Evolutionary conservation across 2,113 vertebrate species (phyloP), one percentile per base, ranked within the genome.

Genomic region (Elephantulus edwardii): DNA sequence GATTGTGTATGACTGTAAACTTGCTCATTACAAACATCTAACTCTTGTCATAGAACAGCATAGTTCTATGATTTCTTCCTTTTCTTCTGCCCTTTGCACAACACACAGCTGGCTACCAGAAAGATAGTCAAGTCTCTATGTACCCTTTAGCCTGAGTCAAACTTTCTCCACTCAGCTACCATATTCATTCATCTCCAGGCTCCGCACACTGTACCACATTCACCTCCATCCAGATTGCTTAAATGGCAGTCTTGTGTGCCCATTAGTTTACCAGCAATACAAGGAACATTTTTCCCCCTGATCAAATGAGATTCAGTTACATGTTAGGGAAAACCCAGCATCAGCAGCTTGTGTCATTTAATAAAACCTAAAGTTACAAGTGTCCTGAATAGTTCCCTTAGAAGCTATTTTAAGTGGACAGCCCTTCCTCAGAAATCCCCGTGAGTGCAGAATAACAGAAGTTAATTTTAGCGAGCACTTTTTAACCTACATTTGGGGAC

Each of bases 401-500:
- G 95, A 96, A 94, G 94, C 91, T 92, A 88, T 95, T 94, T 93
- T 89, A 95, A 91, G 92, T 94, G 90, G 93, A 87, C 82, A 91
- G 82, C 82, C 70, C 56, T 93, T 95, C 90, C 58, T 82, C 83
- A 44, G 91, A 89, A 91, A 83, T 75, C 93, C 91, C 85, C 13
- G 1, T 35, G 94, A 96, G 95, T 91, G 54, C 71, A 75, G 82
- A 95, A 91, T 91, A 96, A 94, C 82, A 90, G 93, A 94, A 94
- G 85, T 91, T 92, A 94, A 95, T 94, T 94, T 94, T 95, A 95
- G 95, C 93, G 94, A 95, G 91, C 90, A 93, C 91, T 96, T 95
- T 95, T 95, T 93, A 95, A 96, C 95, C 95, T 95, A 96, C 94
- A 94, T 91, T 92, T 93, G 91, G 94, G 96, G 91, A 96, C 88